Conservation (phyloP, 2,888 invertebrate genomes). For the Leucophenga montana region DNA sequence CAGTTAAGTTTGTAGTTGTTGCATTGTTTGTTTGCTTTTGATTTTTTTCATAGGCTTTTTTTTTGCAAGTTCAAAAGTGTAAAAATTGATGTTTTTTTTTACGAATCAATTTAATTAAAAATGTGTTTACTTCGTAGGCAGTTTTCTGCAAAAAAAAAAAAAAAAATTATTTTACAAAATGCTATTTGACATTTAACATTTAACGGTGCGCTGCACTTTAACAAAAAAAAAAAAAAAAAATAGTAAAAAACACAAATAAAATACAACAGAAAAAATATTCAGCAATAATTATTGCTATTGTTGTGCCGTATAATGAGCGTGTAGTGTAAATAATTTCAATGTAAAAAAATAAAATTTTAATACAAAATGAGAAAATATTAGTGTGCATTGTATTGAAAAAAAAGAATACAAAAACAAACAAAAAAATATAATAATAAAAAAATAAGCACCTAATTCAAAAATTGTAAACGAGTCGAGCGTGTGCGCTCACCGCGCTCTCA, state of each 20-base stretch:
- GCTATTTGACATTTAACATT: constrained; percentile 15
- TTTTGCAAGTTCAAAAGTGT: too few relatives aligned
- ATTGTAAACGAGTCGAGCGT: not conserved
- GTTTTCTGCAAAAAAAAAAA: not conserved
- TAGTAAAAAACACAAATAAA: not conserved
- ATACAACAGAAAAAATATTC: not conserved
- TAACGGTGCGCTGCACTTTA: constrained; percentile 9
- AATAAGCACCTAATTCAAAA: not conserved
- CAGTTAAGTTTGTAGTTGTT: not conserved
- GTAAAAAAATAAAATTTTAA: not conserved
- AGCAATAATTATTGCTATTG: not conserved
- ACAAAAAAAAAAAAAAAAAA: not conserved
- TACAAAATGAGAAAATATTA: too few relatives aligned
- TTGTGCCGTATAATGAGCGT: not conserved
- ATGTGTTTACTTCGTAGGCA: not conserved
- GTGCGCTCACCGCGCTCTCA: not conserved
- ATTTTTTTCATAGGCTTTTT: too few relatives aligned
- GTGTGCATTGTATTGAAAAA: not conserved
- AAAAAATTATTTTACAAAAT: not conserved
- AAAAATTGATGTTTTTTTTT: not conserved
- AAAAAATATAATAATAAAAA: not conserved
- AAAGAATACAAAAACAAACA: constrained; percentile 42
- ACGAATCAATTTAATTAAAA: not conserved
- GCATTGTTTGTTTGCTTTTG: not conserved
- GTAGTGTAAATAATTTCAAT: constrained; percentile 15